phyloP scores from a whole-genome alignment of 2,888 invertebrate species.

The Lepidocyrtoides sp. region DNA sequence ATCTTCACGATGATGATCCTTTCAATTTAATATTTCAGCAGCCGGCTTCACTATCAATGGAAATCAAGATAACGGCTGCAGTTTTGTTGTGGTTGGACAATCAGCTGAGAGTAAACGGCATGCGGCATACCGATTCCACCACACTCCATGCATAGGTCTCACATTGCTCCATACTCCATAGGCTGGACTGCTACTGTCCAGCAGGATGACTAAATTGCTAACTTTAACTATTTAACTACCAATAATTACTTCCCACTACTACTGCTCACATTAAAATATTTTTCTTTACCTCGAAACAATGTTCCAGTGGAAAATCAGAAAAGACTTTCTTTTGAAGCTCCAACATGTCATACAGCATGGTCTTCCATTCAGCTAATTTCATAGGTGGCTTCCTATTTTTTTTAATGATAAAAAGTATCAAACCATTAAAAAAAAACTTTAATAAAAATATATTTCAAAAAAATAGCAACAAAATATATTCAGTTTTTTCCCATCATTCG shows the following conservation, averaged over 20 bases:
- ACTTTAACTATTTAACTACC: background rate
- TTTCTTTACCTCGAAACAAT: constrained; percentile 87
- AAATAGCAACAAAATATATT: background rate
- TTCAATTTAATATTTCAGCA: too few species aligned
- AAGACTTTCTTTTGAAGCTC: constrained; percentile 90
- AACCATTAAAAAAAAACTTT: background rate
- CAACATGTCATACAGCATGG: constrained; percentile 90
- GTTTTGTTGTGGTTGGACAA: too few species aligned
- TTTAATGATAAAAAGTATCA: too few species aligned
- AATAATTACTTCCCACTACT: too few species aligned
- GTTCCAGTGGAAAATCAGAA: constrained; percentile 88
- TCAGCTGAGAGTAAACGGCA: background rate
- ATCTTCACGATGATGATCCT: too few species aligned
- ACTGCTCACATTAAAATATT: too few species aligned
- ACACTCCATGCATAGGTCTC: background rate
- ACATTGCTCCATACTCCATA: background rate
- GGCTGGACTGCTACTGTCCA: too few species aligned
- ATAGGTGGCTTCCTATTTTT: constrained; percentile 86
- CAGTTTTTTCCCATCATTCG: too few species aligned
- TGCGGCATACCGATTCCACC: background rate
- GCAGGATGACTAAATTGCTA: too few species aligned
- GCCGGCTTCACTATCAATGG: too few species aligned
- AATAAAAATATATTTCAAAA: background rate
- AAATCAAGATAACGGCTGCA: too few species aligned
- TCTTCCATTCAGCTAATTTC: constrained; percentile 89